Base-by-base conservation (phyloP, 2,888 invertebrate genomes). In the Helicoverpa assulta region DNA sequence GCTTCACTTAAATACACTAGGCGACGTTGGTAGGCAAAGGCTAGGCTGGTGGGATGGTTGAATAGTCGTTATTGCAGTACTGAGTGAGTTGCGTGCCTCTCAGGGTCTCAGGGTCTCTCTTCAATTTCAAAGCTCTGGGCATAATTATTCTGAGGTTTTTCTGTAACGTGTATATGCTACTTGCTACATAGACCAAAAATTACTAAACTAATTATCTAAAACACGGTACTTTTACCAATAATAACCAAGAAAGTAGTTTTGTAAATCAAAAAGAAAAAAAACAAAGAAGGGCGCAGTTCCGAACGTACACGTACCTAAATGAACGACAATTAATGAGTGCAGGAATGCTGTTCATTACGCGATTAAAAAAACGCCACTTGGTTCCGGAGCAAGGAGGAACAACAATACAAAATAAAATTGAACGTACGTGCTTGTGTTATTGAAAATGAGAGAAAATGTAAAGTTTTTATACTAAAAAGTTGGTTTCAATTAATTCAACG, bases 321-420 rank as follows among this genome's bases (percentile, higher is more conserved):
- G 86, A 86, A 90, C 92, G 90, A 92, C 92, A 93, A 94, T 93
- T 93, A 93, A 91, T 88, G 80, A 81, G 72, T 82, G 79, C 72
- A 82, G 76, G 86, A 71, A 43, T 14, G 75, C 85, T 78, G 86
- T 88, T 82, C 90, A 88, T 78, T 67, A 56, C n/a, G 29, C 85
- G 82, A 85, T 76, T 79, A 61, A 12, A 14, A 14, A 21, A 5
- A 2, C 10, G 10, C 43, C 43, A 56, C 60, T 56, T 67, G 54
- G 7, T 61, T 53, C 4, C 21, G 5, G 12, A 43, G 53, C 16
- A n/a, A 4, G 29, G 56, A 8, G 12, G 0, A 70, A 18, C 19
- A n/a, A 71, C 53, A 54, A 33, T 29, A 4, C 1, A 19, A 33
- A 68, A 33, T 26, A 33, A 58, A 43, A 43, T 53, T 2, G 3